Base-by-base conservation (phyloP, 2,888 invertebrate species). In the Ochropleura plecta region DNA sequence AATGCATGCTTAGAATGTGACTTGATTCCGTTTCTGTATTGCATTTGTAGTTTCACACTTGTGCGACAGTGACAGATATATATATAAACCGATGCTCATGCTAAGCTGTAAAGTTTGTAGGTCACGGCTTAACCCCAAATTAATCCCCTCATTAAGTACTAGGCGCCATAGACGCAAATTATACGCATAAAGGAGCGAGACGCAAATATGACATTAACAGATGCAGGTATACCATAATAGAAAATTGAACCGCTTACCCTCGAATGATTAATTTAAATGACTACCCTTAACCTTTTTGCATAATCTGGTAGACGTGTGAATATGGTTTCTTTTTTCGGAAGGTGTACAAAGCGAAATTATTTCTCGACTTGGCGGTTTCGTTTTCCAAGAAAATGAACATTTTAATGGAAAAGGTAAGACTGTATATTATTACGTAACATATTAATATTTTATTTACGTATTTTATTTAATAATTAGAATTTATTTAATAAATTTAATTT, bases 291-390 rank as follows among this genome's bases (percentile, higher is more conserved):
- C 30, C 30, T 44, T 62, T 49, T 62, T 71, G 18, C 44, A 62
- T 79, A 76, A 79, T 76, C 9, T n/a, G 18, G 48, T 48, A 42
- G 20, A 78, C 71, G n/a, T 55, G 79, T 77, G 59, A 78, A 53
- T 53, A 62, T 70, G 6, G 60, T 49, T 60, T n/a, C 8, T 78
- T 62, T 51, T 78, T 75, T 40, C 49, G 40, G 8, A 44, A 62
- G 62, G n/a, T 44, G 14, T 44, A 51, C 30, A 16, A 40, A 49
- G 20, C 8, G 51, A 78, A 7, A 76, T 78, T 48, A 62, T 76
- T 78, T 48, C 9, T n/a, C 46, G 9, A 30, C 2, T 16, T 42
- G 12, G 5, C n/a, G 60, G 53, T 70, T 76, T 79, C 12, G 4
- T 3, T 62, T 55, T 53, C 16, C 71, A 79, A 48, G 53, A 70